phyloP scores from a whole-genome alignment of 1,140 invertebrate genomes.

The Drosophila ogumai region DNA sequence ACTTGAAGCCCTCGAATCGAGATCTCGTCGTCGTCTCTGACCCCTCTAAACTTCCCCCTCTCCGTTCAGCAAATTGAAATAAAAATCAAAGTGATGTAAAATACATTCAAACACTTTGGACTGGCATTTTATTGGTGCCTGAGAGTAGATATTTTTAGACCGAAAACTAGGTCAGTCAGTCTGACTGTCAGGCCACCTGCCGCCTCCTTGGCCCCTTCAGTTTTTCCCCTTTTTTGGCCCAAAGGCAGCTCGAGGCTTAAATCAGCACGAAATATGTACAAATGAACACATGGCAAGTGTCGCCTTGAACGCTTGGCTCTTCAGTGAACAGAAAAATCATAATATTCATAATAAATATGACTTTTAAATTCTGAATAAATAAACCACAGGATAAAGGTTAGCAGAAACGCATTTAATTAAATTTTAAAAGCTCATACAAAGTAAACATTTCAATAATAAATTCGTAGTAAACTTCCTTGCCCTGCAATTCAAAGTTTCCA shows the following conservation, averaged over 20 bases:
- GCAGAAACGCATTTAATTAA: neutral
- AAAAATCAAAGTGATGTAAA: constrained; percentile 55
- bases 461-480: neutral
- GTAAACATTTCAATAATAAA: neutral
- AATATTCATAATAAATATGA: neutral
- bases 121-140: constrained; percentile 48
- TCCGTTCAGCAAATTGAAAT: constrained; percentile 38
- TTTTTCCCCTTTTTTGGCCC: neutral
- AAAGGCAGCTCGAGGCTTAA: constrained; percentile 15
- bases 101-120: constrained; percentile 50
- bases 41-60: constrained; percentile 4
- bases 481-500: neutral
- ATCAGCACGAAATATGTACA: constrained; percentile 54
- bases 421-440: neutral
- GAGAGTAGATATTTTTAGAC: constrained; percentile 40
- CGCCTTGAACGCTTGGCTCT: constrained; percentile 34
- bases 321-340: neutral
- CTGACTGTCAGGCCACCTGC: constrained; percentile 40
- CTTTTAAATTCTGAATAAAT: neutral
- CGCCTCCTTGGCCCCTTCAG: neutral
- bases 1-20: constrained; percentile 43
- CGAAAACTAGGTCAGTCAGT: constrained; percentile 46
- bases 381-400: neutral
- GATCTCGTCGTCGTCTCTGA: neutral
- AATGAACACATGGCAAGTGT: constrained; percentile 60